Evolutionary conservation across 2,888 invertebrate species (phyloP).

Genomic region (Chloroclystis v-ata): DNA sequence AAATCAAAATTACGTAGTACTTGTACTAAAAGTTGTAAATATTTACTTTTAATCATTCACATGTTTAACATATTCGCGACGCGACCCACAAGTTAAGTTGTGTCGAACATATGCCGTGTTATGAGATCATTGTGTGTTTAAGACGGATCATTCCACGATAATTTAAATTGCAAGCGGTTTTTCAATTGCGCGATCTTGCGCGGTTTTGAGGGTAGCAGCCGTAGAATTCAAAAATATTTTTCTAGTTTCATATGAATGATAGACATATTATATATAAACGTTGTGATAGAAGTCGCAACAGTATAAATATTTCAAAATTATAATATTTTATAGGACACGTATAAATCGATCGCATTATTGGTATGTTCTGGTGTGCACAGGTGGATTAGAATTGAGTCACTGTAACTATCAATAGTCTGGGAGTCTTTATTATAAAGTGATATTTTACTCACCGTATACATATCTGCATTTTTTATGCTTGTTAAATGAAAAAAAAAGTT

Average conservation of each 20-base stretch:
- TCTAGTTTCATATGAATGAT: no score
- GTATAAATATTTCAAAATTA: not conserved
- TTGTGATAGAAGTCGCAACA: no score
- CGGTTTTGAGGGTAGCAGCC: no score
- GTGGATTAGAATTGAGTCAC: not conserved
- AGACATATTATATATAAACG: no score
- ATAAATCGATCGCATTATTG: not conserved
- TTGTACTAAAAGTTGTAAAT: slow-evolving; percentile 18
- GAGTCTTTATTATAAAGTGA: not conserved
- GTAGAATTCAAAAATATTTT: no score
- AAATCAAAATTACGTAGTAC: no score
- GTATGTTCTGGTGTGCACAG: not conserved
- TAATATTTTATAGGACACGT: not conserved
- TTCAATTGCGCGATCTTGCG: no score
- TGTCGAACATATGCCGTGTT: slow-evolving; percentile 20
- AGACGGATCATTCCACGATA: no score
- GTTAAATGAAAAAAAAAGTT: no score
- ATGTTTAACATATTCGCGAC: slow-evolving; percentile 20
- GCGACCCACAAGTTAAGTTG: slow-evolving; percentile 9
- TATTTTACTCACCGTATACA: not conserved
- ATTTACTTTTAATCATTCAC: slow-evolving; percentile 28
- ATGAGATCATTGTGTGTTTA: slow-evolving; percentile 27
- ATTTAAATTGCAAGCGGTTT: no score
- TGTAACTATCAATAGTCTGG: not conserved
- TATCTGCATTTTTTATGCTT: no score